Evolutionary conservation across 2,113 vertebrate species (phyloP), one percentile per base, ranked within the genome.

Genomic region (Falcunculus frontatus): DNA sequence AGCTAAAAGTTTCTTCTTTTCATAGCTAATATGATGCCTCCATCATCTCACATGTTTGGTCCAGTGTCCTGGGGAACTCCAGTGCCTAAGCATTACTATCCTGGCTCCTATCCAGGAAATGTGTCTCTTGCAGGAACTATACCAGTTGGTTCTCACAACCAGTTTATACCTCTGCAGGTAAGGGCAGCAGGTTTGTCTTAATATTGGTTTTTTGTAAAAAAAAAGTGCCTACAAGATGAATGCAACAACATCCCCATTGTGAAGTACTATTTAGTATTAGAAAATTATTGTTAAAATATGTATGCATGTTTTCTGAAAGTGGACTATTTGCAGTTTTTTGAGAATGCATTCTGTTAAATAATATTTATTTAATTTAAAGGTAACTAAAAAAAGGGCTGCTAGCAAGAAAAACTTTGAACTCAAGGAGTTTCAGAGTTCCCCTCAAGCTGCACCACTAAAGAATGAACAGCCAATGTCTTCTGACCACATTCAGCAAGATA

Each of bases 121-220:
- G 62, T 97, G 52, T 97, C 96, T 17, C 91, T 98, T 73, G 90
- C 97, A 62, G 96, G 98, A 67, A 46, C 97, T 7, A 13, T 98
- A 55, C 98, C 98, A 60, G 97, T 98, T 46, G 99, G 98, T 72
- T 98, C 98, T 56, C 99, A 99, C 97, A 99, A 98, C 97, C 99
- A 99, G 97, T 99, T 99, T 96, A 98, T 99, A 96, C 99, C 99
- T 42, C 95, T 99, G 46, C 99, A 99, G 99, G 99, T 99, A 94
- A 98, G 96, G 44, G 18, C 41, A 18, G 46, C 57, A 83, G 42
- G 25, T 87, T 94, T 89, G 76, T 90, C 46, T 93, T 72, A 73
- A 57, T 64, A 32, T 2, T 46, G 17, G 41, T 1, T 1, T 73
- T 72, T 49, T 83, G 46, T 83, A 77, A 83, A 85, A 75, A 79